Evolutionary conservation across 2,113 vertebrate species (phyloP).

Genomic region (Carassius carassius): DNA sequence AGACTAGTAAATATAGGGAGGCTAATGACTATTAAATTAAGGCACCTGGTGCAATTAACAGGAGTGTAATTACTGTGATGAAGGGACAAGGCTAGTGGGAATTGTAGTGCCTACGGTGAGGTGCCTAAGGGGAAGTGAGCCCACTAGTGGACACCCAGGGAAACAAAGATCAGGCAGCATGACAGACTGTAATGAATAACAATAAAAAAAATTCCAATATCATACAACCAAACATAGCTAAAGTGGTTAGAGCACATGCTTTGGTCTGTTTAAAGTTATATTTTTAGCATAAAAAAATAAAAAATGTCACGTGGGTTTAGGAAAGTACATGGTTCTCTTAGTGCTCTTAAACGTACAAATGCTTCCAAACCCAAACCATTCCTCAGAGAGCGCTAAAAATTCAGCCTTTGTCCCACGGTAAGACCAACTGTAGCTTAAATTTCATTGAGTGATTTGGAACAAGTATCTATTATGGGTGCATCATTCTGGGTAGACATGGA

Average conservation of each 20-base stretch:
- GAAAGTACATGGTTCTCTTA: conserved; percentile 23
- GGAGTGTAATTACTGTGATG: no score
- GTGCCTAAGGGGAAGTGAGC: no score
- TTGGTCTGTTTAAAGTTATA: not conserved
- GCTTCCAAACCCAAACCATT: conserved; percentile 44
- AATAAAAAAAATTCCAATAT: not conserved
- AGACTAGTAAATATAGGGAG: no score
- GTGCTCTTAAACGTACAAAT: conserved; percentile 36
- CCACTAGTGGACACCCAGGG: no score
- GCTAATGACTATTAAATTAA: no score
- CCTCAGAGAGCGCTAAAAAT: conserved; percentile 35
- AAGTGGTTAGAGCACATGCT: not conserved
- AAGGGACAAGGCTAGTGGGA: no score
- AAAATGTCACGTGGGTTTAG: conserved; percentile 3
- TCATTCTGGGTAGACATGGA: conserved; percentile 36
- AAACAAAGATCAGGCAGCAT: no score
- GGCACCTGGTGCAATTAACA: no score
- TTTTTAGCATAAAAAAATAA: not conserved
- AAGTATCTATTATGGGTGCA: conserved; percentile 1
- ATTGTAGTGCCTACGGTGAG: no score
- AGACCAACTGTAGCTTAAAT: conserved; percentile 42
- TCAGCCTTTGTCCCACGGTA: conserved; percentile 27
- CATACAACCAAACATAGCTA: not conserved
- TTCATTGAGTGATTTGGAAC: conserved; percentile 39
- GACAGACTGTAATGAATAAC: not conserved